Base-by-base conservation (phyloP, 35 echinoderm and acorn worm genomes). In the Ophioderma brevispina region DNA sequence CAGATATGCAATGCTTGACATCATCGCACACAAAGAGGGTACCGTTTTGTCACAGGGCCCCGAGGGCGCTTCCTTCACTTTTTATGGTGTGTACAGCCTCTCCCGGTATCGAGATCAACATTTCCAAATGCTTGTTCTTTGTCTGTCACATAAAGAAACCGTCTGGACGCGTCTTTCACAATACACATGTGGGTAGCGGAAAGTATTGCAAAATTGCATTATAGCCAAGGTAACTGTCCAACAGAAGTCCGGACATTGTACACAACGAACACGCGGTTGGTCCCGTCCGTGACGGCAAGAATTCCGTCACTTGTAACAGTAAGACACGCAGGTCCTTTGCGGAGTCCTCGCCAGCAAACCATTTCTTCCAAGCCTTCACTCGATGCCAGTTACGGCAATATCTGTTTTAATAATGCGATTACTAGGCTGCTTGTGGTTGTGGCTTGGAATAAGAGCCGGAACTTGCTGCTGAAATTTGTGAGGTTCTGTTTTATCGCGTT, bases 301-400 rank as follows among this genome's bases (percentile, higher is more conserved):
- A 85, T 52, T 23, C 33, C 63, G 32, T 85, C 83, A 33, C 52
- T 52, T 18, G 63, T 59, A 10, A 85, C 83, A 0, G 2, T 34
- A 52, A 85, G 15, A 64, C 83, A 37, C 15, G 83, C 46, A 3
- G 83, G 83, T 43, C 83, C 83, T 33, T 11, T 6, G 23, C 36
- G 23, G 17, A 35, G 19, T 13, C 83, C 49, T 13, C 32, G 46
- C 17, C 83, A 31, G 21, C 49, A 35, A 85, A 85, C 83, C 83
- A 85, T 59, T 85, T 36, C 52, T 63, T 15, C 83, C 83, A 59
- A 85, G 63, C 83, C 30, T 85, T 85, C n/a, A 85, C 37, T 35
- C 63, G 52, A 40, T 85, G 83, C 4, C 63, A 25, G n/a, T 25
- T 70, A 2, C 59, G 59, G n/a, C 59, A 70, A 30, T 70, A 70